phyloP scores from a whole-genome alignment of 2,888 invertebrate genomes.

The Galeopsomyia nigrocyanea region DNA sequence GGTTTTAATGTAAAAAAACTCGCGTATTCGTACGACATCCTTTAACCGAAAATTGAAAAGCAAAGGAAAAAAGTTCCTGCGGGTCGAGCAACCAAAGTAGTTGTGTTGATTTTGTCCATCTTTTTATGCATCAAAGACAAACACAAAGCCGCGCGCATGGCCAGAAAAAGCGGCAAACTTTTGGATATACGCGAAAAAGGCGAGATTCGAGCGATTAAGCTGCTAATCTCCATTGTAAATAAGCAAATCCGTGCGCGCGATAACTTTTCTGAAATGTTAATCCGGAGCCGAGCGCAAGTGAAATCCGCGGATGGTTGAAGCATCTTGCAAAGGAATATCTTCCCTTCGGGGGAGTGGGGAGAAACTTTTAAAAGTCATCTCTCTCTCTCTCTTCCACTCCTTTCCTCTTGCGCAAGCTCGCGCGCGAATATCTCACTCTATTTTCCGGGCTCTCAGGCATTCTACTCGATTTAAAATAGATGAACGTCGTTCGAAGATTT shows the following conservation, averaged over 20 bases:
- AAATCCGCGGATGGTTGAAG: background rate
- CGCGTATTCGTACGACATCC: too few species aligned
- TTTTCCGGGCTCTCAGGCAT: constrained; percentile 3
- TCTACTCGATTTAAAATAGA: constrained; percentile 35
- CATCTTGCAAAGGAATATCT: constrained; percentile 1
- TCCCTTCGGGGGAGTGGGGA: too few species aligned
- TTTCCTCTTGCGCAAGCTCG: background rate
- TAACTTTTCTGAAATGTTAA: constrained; percentile 33
- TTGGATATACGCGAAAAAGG: background rate
- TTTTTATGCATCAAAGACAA: too few species aligned
- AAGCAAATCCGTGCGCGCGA: background rate
- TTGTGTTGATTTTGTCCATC: too few species aligned
- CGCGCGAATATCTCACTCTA: background rate
- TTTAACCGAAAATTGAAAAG: too few species aligned
- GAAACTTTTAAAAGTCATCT: constrained; percentile 17
- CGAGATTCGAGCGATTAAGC: constrained; percentile 18
- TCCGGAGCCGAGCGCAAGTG: background rate
- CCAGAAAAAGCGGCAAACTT: background rate
- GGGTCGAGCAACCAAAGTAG: too few species aligned
- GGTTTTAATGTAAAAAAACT: too few species aligned
- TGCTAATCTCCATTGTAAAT: constrained; percentile 41
- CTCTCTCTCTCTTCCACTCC: background rate
- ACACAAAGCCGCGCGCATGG: too few species aligned
- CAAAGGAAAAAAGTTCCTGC: too few species aligned
- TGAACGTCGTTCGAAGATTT: constrained; percentile 37